Percentiles rank a stretch among this genome's conserved stretches.
Conservation (phyloP, 1,140 invertebrate genomes). For the Littorina saxatilis region DNA sequence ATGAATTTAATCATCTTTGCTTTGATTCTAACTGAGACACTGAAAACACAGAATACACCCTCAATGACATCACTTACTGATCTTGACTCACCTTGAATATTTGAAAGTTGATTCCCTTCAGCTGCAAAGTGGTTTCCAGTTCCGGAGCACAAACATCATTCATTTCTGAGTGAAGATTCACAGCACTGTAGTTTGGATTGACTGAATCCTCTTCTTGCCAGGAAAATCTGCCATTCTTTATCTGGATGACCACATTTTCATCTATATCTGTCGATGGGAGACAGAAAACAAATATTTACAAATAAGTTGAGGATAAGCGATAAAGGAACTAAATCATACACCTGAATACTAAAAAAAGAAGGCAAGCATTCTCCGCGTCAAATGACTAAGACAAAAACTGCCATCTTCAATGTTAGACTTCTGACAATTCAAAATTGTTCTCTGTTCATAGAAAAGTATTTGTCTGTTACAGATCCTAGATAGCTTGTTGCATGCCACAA, state of each 20-base stretch:
- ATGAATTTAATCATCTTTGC: no score
- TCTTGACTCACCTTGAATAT: constrained; percentile 8
- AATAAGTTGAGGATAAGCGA: neutral
- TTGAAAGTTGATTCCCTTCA: neutral
- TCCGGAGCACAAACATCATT: neutral
- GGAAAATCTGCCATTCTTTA: constrained; percentile 57
- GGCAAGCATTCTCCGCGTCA: neutral
- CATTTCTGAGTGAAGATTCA: neutral
- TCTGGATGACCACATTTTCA: constrained; percentile 35
- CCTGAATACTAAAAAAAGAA: neutral
- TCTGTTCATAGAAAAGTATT: no score
- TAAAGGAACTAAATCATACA: neutral
- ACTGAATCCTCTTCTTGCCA: constrained; percentile 40
- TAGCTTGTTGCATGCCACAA: no score
- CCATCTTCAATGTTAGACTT: no score
- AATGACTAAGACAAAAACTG: neutral
- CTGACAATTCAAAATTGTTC: no score
- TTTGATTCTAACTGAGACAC: no score
- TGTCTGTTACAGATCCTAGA: no score
- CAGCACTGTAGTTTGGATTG: neutral
- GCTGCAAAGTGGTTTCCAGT: neutral
- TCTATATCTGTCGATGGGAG: constrained; percentile 28
- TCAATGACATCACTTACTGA: no score
- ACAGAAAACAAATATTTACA: neutral
- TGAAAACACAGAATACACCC: no score